A percentile compares a stretch with the other conserved stretches of the same genome.
phyloP scores from a whole-genome alignment of 2,797 vertebrate species.

The Rhynchonycteris naso region DNA sequence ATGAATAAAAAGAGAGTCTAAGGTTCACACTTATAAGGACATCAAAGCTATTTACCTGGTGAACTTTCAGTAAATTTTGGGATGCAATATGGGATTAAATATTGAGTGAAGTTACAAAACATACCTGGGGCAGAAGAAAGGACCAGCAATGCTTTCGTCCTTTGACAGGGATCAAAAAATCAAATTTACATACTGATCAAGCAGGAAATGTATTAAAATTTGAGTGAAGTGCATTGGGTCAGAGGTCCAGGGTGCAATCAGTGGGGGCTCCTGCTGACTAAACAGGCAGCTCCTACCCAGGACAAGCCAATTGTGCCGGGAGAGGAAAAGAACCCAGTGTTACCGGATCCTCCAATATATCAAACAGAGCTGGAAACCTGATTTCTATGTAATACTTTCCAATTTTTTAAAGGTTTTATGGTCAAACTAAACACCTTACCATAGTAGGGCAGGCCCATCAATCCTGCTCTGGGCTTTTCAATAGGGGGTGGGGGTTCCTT shows the following conservation, averaged over 20 bases:
- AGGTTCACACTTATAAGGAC: not conserved
- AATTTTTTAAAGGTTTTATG: not conserved
- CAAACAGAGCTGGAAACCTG: not conserved
- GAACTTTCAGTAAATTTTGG: not conserved
- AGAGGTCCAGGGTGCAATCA: not conserved
- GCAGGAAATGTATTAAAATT: not conserved
- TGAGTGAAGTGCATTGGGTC: not conserved
- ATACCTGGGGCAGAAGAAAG: not conserved
- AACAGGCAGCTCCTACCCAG: not conserved
- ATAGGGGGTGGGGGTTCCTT: no score
- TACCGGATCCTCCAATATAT: not conserved
- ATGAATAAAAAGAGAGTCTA: not conserved
- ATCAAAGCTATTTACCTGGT: not conserved
- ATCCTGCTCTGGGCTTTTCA: not conserved
- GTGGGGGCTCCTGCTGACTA: not conserved
- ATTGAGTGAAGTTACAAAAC: not conserved
- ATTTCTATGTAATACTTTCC: not conserved
- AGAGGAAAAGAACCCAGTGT: not conserved
- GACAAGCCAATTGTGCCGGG: rapidly evolving
- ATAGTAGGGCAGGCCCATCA: not conserved
- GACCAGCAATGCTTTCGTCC: not conserved
- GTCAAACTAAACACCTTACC: not conserved
- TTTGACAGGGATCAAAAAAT: not conserved
- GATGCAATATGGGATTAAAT: not conserved
- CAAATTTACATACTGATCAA: not conserved